Percentiles rank a stretch among this genome's conserved stretches.
Conservation (phyloP, 1,140 invertebrate genomes). For the Nixonia krombeini region DNA sequence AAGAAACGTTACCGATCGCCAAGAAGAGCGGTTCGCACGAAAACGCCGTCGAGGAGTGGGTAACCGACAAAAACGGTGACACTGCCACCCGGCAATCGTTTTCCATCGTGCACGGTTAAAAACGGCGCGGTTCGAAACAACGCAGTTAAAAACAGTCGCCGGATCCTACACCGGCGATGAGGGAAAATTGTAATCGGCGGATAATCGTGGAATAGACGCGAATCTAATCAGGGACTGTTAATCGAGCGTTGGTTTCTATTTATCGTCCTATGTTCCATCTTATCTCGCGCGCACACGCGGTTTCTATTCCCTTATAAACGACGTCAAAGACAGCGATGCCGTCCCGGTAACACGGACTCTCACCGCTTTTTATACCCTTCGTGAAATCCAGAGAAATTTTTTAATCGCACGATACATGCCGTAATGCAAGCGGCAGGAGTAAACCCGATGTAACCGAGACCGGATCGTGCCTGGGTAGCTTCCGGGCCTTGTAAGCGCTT, state of each 20-base stretch:
- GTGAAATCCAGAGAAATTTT: conserved; percentile 48
- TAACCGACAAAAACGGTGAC: conserved; percentile 39
- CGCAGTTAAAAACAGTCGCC: not conserved
- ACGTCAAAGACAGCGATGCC: conserved; percentile 49
- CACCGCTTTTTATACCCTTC: conserved; percentile 47
- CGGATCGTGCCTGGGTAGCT: conserved; percentile 43
- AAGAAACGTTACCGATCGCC: no score
- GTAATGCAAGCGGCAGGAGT: conserved; percentile 37
- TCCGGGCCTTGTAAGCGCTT: conserved; percentile 42
- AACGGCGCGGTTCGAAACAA: not conserved
- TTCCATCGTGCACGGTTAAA: no score
- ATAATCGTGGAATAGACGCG: conserved; percentile 41
- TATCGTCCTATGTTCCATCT: conserved; percentile 36
- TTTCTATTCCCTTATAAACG: conserved; percentile 52
- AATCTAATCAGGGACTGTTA: conserved; percentile 43
- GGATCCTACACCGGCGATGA: conserved; percentile 2
- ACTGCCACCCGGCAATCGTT: no score
- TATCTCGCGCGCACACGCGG: conserved; percentile 41
- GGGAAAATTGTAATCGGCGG: conserved; percentile 42
- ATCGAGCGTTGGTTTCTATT: conserved; percentile 47
- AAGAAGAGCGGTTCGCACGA: no score
- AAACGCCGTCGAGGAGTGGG: no score
- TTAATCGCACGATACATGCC: conserved; percentile 45
- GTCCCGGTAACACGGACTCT: conserved; percentile 45
- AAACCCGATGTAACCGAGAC: conserved; percentile 44